Evolutionary conservation across 2,113 vertebrate genomes (phyloP), one percentile per base, ranked within the genome.

Genomic region (Rhynchomys soricoides): DNA sequence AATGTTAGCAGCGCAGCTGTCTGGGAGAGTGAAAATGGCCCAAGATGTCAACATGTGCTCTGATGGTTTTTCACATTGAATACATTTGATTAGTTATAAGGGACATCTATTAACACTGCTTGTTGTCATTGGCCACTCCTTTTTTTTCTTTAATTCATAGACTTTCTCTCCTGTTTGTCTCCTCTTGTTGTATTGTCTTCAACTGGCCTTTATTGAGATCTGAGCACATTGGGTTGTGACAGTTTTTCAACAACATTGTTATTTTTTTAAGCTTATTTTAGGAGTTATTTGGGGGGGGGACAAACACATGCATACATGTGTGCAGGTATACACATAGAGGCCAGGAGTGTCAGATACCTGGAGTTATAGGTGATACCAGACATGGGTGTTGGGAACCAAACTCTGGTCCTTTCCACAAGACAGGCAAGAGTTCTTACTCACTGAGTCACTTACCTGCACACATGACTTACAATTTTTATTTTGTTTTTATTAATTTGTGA

Each of bases 1-100:
- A 29, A 64, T 92, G 93, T 86, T 96, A 95, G 96, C 79, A 95
- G 77, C 17, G 77, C 88, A 95, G 88, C 90, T 95, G 31, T 90
- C 90, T 78, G 37, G 57, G 90, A 92, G 89, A 55, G 78, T 1
- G n/a, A 93, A 82, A 94, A 78, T 6, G 73, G 86, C 50, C 50
- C 82, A 73, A 93, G 71, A 83, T 96, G 96, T 97, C 95, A 97
- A 90, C 95, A 97, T 89, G 89, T 73, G 43, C 90, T 92, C 66
- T 88, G 62, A 81, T 1, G 81, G 88, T 83, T 94, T 92, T 96
- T 93, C 94, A 96, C 88, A 86, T 45, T 50, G 92, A 96, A 95
- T 91, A 57, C n/a, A 50, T 83, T 85, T 97, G 89, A 95, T 96
- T 95, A 95, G 81, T 77, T 94, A 78, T 82, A 95, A 86, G 89